These are phyloP conservation scores for Holcopasites calliopsidis DNA, from an alignment of 1,140 invertebrate genomes.

Conservation along the genomic window DNA sequence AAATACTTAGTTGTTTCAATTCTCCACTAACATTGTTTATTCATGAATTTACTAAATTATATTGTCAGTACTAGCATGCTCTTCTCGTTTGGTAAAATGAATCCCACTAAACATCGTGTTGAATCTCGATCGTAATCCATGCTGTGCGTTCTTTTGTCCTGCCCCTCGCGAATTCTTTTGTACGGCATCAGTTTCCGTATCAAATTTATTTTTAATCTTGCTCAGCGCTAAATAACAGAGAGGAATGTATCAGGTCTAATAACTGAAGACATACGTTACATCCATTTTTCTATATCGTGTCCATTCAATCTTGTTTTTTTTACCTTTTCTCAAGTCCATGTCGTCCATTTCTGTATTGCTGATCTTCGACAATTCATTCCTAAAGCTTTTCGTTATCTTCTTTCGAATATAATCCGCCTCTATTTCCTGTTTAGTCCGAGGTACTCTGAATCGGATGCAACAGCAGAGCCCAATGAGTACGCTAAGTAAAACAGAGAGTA, in stretches of 20 bases:
- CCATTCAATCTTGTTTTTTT: conserved; percentile 19
- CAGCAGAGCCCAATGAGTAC: conserved; percentile 89
- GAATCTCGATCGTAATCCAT: conserved; percentile 63
- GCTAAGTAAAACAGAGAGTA: conserved; percentile 72
- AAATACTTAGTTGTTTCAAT: neutral
- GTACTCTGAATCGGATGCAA: conserved; percentile 91
- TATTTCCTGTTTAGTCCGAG: conserved; percentile 95
- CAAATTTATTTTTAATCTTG: conserved; percentile 77
- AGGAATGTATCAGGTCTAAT: neutral
- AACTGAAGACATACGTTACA: neutral
- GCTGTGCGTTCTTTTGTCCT: conserved; percentile 19
- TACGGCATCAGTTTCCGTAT: conserved; percentile 72
- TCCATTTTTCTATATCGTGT: neutral
- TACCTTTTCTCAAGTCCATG: conserved; percentile 90
- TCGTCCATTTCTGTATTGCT: conserved; percentile 92
- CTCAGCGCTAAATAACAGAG: conserved; percentile 75
- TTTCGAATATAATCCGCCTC: conserved; percentile 93
- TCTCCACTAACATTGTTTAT: neutral
- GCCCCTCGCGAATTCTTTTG: conserved; percentile 58
- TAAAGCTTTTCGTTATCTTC: conserved; percentile 90
- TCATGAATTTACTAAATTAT: conserved; percentile 50
- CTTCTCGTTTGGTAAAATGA: conserved; percentile 65
- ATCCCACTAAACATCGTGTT: conserved; percentile 70
- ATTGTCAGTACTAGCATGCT: conserved; percentile 45
- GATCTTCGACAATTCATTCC: conserved; percentile 88